Percentiles rank a stretch among this genome's conserved stretches.
These are phyloP conservation scores for Smutsia temminckii DNA, from an alignment of 2,797 vertebrate species.

Conservation along the genomic window DNA sequence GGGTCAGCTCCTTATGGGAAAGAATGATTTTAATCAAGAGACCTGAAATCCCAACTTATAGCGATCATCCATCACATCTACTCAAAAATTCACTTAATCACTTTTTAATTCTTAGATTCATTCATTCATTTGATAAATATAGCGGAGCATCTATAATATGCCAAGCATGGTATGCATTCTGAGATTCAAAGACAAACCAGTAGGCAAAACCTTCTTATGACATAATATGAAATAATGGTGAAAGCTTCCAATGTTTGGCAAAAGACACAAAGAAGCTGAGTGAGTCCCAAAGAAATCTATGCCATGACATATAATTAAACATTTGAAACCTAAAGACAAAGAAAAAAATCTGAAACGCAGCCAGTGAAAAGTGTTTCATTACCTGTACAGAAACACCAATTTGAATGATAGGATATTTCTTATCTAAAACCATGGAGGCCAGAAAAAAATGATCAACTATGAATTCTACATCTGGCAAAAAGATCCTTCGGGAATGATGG, in stretches of 20 bases:
- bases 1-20: background rate
- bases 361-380: conserved; percentile 29
- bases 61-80: background rate
- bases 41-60: conserved; percentile 12
- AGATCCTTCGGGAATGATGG: background rate
- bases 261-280: conserved; percentile 41
- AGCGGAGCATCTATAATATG: background rate
- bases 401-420: background rate
- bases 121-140: background rate
- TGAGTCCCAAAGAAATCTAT: background rate
- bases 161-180: background rate
- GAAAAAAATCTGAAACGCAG: background rate
- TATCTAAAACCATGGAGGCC: background rate
- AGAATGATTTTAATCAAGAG: conserved; percentile 11
- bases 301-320: conserved; percentile 21
- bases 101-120: background rate
- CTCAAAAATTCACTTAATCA: background rate
- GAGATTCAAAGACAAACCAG: conserved; percentile 47
- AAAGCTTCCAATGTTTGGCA: conserved; percentile 38
- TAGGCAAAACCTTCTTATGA: conserved; percentile 27
- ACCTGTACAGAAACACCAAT: background rate
- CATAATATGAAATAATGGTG: background rate
- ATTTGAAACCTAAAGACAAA: conserved; percentile 42
- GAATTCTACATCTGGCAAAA: conserved; percentile 20
- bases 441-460: conserved; percentile 31